Evolutionary conservation across 2,797 vertebrate species (phyloP).

Genomic region (Echiichthys vipera): DNA sequence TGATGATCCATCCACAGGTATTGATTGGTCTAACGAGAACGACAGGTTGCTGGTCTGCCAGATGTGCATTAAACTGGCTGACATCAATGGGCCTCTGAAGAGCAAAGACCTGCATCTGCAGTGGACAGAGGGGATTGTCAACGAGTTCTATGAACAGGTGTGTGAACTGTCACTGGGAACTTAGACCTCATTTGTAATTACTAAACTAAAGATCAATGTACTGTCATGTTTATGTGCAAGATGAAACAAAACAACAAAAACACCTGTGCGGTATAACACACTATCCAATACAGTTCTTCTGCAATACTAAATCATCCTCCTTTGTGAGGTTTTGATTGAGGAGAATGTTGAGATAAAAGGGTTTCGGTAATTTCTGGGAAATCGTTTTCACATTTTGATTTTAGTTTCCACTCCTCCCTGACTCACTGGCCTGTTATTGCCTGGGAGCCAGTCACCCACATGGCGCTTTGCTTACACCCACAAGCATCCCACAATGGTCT

Average conservation of each 20-base stretch:
- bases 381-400: neutral
- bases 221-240: slow-evolving; percentile 1
- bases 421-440: no score
- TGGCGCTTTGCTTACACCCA: no score
- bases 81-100: slow-evolving; percentile 97
- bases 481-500: no score
- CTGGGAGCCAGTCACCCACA: no score
- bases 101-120: slow-evolving; percentile 95
- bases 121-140: slow-evolving; percentile 99
- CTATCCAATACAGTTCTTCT: neutral
- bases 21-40: slow-evolving; percentile 99
- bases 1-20: slow-evolving; percentile 91
- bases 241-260: neutral
- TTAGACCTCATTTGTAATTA: slow-evolving; percentile 7
- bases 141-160: slow-evolving; percentile 99
- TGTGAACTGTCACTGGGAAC: slow-evolving; percentile 8
- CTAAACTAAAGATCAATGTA: slow-evolving; percentile 15
- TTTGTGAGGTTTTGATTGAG: neutral
- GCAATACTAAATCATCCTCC: neutral
- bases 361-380: neutral
- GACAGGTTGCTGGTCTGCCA: slow-evolving; percentile 97
- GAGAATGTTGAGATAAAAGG: neutral
- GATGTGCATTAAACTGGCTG: slow-evolving; percentile 99
- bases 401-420: no score
- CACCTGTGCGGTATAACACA: neutral